Base-by-base conservation (phyloP, 2,113 vertebrate genomes). In the Heteronetta atricapilla region DNA sequence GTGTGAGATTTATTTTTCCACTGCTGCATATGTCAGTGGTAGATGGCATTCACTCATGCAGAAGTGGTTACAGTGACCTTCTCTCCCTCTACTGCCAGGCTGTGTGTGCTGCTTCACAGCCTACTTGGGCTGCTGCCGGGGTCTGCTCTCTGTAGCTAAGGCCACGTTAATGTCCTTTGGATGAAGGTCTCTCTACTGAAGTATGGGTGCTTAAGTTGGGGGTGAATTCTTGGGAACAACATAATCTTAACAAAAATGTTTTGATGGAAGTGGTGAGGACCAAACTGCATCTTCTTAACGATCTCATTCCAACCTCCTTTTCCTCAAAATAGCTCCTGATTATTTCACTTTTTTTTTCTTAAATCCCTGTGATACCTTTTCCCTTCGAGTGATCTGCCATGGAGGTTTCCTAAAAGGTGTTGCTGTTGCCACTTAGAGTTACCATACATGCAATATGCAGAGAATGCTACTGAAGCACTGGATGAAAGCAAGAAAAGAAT, bases 401-500 rank as follows among this genome's bases (percentile, higher is more conserved):
- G 66, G 20, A 69, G 36, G 79, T 50, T 94, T 81, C 44, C 62
- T 88, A 28, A 62, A 72, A 86, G 72, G 58, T 67, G 20, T 79
- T 83, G 36, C 53, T 93, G 26, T 86, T 91, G 53, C 62, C 17
- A 18, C 33, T 48, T 50, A 38, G 40, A 69, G 36, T 83, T 68
- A 36, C 4, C 13, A 14, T 60, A 13, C 7, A 22, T 55, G 73
- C 46, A 48, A 0, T 69, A 12, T 48, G 81, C 31, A 29, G 4
- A 60, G 33, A 90, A 56, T 75, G 70, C 64, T 90, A 29, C 84
- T 88, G 58, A 81, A 78, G 70, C 42, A 66, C 40, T 52, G 25
- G 58, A n/a, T 82, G 80, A 93, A 94, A 95, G 88, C 22, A 86
- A 33, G 75, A 77, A 80, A 72, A 59, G 64, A 55, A 3, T 62